phyloP scores from a whole-genome alignment of 2,888 invertebrate genomes.

The Camponotus fellah region DNA sequence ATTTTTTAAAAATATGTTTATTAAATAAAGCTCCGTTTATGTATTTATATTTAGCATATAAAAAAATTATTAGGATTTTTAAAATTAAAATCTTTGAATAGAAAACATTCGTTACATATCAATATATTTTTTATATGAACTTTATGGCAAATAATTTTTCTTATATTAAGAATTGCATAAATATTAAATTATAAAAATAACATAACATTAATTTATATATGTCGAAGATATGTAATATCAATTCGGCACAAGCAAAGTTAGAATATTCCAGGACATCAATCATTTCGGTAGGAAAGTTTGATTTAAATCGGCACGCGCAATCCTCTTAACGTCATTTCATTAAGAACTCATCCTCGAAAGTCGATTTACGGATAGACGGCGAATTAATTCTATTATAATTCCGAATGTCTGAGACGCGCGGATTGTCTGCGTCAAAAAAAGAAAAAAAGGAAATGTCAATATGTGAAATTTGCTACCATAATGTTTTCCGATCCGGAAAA shows the following conservation, averaged over 20 bases:
- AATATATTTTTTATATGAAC: not conserved
- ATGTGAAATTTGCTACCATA: constrained; percentile 12
- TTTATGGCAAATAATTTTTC: not conserved
- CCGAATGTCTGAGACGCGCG: too few species aligned
- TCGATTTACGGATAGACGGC: constrained; percentile 25
- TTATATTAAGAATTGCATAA: not conserved
- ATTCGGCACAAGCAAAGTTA: constrained; percentile 21
- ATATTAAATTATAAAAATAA: not conserved
- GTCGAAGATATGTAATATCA: constrained; percentile 11
- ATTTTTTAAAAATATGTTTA: not conserved
- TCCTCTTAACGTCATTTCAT: constrained; percentile 43
- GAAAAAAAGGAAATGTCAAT: constrained; percentile 15
- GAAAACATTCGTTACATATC: not conserved
- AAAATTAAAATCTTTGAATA: not conserved
- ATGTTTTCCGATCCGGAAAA: constrained; percentile 16
- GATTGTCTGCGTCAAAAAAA: constrained; percentile 1
- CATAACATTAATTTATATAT: not conserved
- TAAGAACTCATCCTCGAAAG: constrained; percentile 27
- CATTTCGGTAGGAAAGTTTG: not conserved
- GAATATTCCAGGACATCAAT: constrained; percentile 23
- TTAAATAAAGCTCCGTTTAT: not conserved
- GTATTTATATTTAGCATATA: not conserved
- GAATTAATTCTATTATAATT: constrained; percentile 44
- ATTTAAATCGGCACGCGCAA: constrained; percentile 29
- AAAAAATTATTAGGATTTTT: not conserved